Evolutionary conservation across 2,888 invertebrate species (phyloP).

Genomic region (Halictus quadricinctus): DNA sequence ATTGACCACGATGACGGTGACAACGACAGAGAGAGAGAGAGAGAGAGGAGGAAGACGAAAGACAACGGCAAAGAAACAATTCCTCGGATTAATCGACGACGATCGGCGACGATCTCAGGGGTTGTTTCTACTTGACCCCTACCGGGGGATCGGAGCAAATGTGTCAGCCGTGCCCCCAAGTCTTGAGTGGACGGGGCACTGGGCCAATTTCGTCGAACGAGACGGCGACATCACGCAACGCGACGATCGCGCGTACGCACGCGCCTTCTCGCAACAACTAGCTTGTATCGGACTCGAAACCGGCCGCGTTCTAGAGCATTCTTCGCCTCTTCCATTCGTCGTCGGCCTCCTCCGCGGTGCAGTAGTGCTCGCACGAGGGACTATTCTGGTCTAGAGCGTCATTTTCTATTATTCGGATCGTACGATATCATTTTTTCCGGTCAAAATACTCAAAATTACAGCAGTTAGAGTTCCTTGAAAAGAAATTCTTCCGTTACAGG

Average conservation of each 20-base stretch:
- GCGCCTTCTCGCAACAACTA: background rate
- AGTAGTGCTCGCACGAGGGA: background rate
- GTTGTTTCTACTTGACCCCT: constrained; percentile 62
- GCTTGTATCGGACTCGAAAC: background rate
- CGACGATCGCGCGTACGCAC: constrained; percentile 5
- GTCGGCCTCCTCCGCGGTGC: background rate
- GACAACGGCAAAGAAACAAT: constrained; percentile 33
- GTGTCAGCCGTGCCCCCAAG: constrained; percentile 60
- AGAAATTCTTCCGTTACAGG: no score
- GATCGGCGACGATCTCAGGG: constrained; percentile 27
- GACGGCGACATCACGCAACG: constrained; percentile 21
- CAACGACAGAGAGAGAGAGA: constrained; percentile 8
- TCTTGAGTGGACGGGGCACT: constrained; percentile 39
- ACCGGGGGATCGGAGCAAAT: constrained; percentile 64
- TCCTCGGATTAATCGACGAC: constrained; percentile 51
- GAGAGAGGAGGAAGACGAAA: background rate
- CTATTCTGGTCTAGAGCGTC: no score
- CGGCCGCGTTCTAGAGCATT: constrained; percentile 26
- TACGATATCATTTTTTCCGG: background rate
- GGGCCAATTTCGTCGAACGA: constrained; percentile 60
- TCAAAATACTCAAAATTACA: background rate
- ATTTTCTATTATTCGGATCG: background rate
- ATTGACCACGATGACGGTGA: background rate
- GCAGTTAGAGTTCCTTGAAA: background rate
- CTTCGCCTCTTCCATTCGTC: background rate